Evolutionary conservation across 2,113 vertebrate genomes (phyloP).

Genomic region (mouse (Mus musculus)): DNA sequence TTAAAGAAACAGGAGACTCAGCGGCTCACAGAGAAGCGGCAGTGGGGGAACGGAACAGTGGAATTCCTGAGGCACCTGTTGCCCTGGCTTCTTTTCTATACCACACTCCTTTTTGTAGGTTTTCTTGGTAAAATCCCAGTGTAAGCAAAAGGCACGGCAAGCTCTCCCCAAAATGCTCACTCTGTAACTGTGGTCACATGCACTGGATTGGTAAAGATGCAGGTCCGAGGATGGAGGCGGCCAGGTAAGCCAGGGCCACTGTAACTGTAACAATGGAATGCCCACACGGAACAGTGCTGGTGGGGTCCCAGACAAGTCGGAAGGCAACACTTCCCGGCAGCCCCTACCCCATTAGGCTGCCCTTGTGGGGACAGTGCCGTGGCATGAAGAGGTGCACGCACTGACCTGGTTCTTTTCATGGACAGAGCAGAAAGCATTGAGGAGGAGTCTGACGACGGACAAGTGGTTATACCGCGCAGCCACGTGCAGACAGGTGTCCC

Average conservation of each 20-base stretch:
- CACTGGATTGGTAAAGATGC: slow-evolving; percentile 55
- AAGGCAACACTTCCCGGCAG: neutral
- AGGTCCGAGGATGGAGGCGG: neutral
- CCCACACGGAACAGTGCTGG: neutral
- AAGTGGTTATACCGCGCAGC: slow-evolving; percentile 97
- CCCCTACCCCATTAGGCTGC: neutral
- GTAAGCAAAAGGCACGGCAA: neutral
- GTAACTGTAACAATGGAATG: neutral
- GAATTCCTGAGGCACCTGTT: neutral
- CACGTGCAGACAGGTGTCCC: slow-evolving; percentile 96
- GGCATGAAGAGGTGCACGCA: slow-evolving; percentile 77
- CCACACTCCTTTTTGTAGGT: neutral
- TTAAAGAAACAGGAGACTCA: neutral
- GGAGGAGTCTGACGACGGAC: slow-evolving; percentile 93
- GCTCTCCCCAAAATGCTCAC: slow-evolving; percentile 51
- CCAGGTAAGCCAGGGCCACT: slow-evolving; percentile 49
- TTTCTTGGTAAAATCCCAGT: slow-evolving; percentile 27
- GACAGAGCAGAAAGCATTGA: slow-evolving; percentile 97
- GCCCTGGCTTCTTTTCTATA: neutral
- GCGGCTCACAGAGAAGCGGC: neutral
- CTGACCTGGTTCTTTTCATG: slow-evolving; percentile 97
- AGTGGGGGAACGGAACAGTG: neutral
- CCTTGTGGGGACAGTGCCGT: neutral
- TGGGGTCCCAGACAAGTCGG: neutral
- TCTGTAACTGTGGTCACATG: slow-evolving; percentile 62